Base-by-base conservation (phyloP, 2,797 vertebrate genomes). In the Sebastes oblongus region DNA sequence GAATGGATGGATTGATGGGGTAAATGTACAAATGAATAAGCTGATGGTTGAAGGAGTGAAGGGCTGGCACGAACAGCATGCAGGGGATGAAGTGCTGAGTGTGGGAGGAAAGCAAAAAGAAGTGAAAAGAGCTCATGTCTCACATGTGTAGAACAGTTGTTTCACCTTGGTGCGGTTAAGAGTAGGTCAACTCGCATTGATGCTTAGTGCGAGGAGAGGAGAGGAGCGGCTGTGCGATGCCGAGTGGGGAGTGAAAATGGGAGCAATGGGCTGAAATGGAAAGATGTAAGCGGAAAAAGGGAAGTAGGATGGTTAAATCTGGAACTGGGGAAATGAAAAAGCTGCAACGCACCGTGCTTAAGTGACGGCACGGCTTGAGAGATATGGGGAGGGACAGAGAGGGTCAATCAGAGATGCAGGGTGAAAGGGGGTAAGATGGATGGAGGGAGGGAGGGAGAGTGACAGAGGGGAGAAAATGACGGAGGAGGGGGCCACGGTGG, bases 101-200 rank as follows among this genome's bases (percentile, higher is more conserved):
- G 59, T 69, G 52, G 13, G 39, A 34, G 36, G 18, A 52, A 14
- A 58, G 13, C 16, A 30, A 58, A 64, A 65, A 73, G n/a, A 64
- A 54, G 76, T 29, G 69, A 66, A 78, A 87, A 77, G 76, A 82
- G 77, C 76, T 83, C 22, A 75, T 86, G 86, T 86, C 78, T 80
- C 77, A 79, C 77, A 84, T 72, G 79, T 89, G 87, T 89, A 67
- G 69, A 77, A 74, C 84, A 86, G 87, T 87, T 90, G 89, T 89
- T 92, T 85, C 86, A 88, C 88, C 88, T 89, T 86, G 75, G 78
- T 77, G 66, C 32, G 36, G 82, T 89, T 84, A 84, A 89, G 89
- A 91, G 86, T 75, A 81, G 91, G 90, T 93, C 93, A 89, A 91
- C 87, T 86, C 82, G 81, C 84, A 86, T 46, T 81, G 85, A 86